Conservation (phyloP, 2,888 invertebrate genomes). For the Petrolisthes cinctipes region DNA sequence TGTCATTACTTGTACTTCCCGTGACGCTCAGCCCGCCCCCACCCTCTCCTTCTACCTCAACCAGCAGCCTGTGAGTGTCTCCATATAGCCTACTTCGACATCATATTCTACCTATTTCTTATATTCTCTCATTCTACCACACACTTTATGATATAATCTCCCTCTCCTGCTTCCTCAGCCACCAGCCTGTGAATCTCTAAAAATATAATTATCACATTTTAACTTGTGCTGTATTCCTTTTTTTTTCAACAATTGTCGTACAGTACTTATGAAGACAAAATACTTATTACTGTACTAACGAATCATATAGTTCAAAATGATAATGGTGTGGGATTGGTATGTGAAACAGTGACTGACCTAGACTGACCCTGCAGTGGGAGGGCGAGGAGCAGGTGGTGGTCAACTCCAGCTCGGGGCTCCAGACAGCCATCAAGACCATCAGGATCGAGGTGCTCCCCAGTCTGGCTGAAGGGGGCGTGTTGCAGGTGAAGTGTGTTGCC, state of each 20-base stretch:
- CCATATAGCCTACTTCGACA: not conserved
- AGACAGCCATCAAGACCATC: slow-evolving; percentile 28
- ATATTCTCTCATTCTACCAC: no score
- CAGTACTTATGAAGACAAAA: no score
- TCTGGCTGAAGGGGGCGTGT: slow-evolving; percentile 28
- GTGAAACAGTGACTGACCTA: slow-evolving; percentile 25
- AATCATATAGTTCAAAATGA: not conserved
- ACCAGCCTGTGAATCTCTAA: no score
- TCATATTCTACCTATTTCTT: not conserved
- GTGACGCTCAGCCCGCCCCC: slow-evolving; percentile 58
- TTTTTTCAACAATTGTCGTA: no score
- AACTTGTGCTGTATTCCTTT: no score
- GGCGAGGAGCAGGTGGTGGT: not conserved
- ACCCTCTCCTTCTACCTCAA: slow-evolving; percentile 63
- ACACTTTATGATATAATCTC: no score
- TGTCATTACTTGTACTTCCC: slow-evolving; percentile 61
- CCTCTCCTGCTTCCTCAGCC: no score
- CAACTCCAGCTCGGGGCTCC: slow-evolving; percentile 9
- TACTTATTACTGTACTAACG: no score
- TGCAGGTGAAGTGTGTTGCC: slow-evolving; percentile 59
- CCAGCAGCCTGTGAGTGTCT: slow-evolving; percentile 60
- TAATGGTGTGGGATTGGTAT: not conserved
- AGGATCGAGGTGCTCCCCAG: slow-evolving; percentile 28
- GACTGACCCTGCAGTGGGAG: slow-evolving; percentile 11
- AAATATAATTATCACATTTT: no score